A percentile compares a stretch with the other conserved stretches of the same genome.
phyloP scores from a whole-genome alignment of 2,113 vertebrate genomes.

The Calyptomena viridis region DNA sequence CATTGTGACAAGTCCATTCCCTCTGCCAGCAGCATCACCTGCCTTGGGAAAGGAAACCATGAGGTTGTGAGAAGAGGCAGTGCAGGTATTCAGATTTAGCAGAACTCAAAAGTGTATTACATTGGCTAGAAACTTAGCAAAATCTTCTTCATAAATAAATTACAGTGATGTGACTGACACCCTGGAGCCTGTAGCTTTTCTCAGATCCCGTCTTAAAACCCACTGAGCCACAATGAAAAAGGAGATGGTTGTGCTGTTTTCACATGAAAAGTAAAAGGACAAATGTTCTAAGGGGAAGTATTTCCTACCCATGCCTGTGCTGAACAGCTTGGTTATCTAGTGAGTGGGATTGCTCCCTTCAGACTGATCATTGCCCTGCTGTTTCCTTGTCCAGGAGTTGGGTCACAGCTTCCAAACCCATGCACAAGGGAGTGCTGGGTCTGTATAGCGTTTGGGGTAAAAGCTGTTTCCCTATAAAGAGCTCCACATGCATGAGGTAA shows the following conservation, averaged over 20 bases:
- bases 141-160: neutral
- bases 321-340: neutral
- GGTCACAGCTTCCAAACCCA: neutral
- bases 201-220: neutral
- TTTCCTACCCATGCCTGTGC: neutral
- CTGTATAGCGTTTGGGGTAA: neutral
- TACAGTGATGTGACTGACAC: neutral
- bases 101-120: neutral
- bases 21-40: neutral
- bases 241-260: neutral
- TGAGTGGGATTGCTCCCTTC: neutral
- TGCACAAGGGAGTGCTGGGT: fast-evolving
- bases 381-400: fast-evolving
- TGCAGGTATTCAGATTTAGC: neutral
- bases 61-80: neutral
- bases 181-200: neutral
- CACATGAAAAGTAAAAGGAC: neutral
- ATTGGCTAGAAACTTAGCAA: neutral
- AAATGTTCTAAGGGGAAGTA: neutral
- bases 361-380: neutral
- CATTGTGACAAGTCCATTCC: neutral
- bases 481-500: fast-evolving
- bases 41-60: fast-evolving
- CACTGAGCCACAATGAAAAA: neutral
- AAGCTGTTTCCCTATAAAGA: neutral